Evolutionary conservation across 1,140 invertebrate species (phyloP), one percentile per base, ranked within the genome.

Genomic region (Euura lappo): DNA sequence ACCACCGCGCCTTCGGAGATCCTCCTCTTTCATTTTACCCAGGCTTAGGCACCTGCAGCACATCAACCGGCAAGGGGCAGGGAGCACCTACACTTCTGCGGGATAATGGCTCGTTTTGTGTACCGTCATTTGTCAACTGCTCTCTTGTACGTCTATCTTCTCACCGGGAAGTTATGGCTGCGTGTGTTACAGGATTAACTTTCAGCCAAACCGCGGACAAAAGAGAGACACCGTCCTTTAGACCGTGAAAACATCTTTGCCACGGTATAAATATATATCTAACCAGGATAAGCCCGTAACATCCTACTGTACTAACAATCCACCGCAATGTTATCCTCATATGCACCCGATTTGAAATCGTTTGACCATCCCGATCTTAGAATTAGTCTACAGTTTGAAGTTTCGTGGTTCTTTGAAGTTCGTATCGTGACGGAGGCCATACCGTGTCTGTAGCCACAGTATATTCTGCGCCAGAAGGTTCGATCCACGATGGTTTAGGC

Each of bases 61-160:
- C 28, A 28, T 28, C 28, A 60, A 60, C 51, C 51, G 5, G 51
- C 51, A n/a, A 60, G 51, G 8, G 8, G 13, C 51, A 8, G 10
- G 51, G 13, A n/a, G 51, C 51, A 60, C 51, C 51, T 3, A 60
- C 51, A 60, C 51, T 60, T 60, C 10, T 60, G 13, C 51, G 51
- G 51, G 51, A 60, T 60, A 60, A 60, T 60, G 51, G 51, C 51
- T 60, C 4, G 51, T 60, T 60, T 60, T 60, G 51, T 60, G 51
- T 60, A 60, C 51, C 51, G 51, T 60, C 51, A 60, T 60, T 60
- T 60, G 51, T 60, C 51, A 60, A 60, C 51, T 60, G 51, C 51
- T 60, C 51, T 60, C 51, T 60, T 60, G 51, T 60, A 8, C 51
- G 51, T 60, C 51, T 60, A 8, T 8, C 13, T 60, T n/a, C 51